Conservation (phyloP, 2,797 vertebrate species). For the Telmatherina bonti region DNA sequence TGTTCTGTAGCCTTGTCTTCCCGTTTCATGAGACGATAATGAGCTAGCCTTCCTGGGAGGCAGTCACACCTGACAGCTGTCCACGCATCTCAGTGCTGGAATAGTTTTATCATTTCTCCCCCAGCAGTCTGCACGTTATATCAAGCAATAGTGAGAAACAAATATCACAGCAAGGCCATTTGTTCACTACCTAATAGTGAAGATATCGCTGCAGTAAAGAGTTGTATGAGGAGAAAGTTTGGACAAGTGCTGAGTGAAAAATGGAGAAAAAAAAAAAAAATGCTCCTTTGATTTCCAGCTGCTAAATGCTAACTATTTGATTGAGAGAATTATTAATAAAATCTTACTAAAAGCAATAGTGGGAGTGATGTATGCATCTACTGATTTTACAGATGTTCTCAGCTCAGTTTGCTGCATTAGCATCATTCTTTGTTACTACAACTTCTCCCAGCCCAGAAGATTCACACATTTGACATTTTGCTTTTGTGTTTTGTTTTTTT, state of each 20-base stretch:
- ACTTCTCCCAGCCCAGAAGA: background rate
- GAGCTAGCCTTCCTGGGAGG: constrained; percentile 71
- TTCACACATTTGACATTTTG: background rate
- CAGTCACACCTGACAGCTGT: constrained; percentile 78
- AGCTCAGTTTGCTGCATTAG: constrained; percentile 6
- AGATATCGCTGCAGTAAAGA: constrained; percentile 4
- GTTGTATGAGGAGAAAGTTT: constrained; percentile 19
- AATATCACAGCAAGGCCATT: constrained; percentile 45
- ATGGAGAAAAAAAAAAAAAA: constrained; percentile 1
- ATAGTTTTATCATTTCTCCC: constrained; percentile 64
- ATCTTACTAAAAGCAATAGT: background rate
- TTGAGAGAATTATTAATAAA: background rate
- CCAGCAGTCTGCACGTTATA: constrained; percentile 47
- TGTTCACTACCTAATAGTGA: constrained; percentile 17
- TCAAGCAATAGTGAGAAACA: constrained; percentile 40
- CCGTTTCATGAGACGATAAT: constrained; percentile 73
- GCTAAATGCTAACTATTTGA: background rate
- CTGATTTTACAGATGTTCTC: background rate
- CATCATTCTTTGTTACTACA: background rate
- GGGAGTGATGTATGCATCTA: background rate
- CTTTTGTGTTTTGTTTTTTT: constrained; percentile 21
- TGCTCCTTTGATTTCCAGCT: no score
- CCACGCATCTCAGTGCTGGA: constrained; percentile 64
- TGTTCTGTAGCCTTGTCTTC: constrained; percentile 54
- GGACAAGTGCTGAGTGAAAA: constrained; percentile 11